Evolutionary conservation across 1,140 invertebrate genomes (phyloP), one percentile per base, ranked within the genome.

Genomic region (Probaryconus sp.): DNA sequence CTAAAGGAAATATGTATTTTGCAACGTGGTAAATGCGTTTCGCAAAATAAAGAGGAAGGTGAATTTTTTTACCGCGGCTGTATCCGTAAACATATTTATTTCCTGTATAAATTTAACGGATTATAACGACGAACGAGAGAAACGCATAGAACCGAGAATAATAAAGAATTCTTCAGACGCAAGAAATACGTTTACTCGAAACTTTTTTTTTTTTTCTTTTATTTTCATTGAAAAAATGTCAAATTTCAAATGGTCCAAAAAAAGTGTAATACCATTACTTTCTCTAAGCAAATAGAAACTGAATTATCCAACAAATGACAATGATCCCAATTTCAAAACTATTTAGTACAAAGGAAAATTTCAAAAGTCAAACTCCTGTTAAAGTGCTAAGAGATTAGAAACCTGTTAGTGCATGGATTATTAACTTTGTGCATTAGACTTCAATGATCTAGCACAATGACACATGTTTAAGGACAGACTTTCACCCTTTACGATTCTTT

Each of bases 51-150:
- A 47, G 38, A 21, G 24, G 21, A 30, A 10, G 20, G n/a, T 11
- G 45, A 7, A 50, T 20, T 6, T 0, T 14, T 42, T 14, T 5
- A 50, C 35, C 11, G 21, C 35, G 20, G 38, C 37, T 18, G 43
- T 45, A 5, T 48, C 5, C 20, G 48, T 38, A 51, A 71, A 64
- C 6, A 3, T 14, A 48, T 64, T 72, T 64, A n/a, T 16, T 51
- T 51, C 26, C 31, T 21, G 74, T 64, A 76, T 78, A 76, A 69
- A 78, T 78, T 78, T 77, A 77, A 76, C 68, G 75, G 64, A 70
- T 75, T 63, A 68, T 68, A 77, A 68, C 38, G 43, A 71, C 37
- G 67, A 63, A 71, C 40, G 28, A 21, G 51, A 64, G 45, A 60
- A 64, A 42, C 55, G 40, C 28, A 42, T 53, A 40, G 31, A 60